phyloP scores from a whole-genome alignment of 2,888 invertebrate species.

The Tupiocoris notatus region DNA sequence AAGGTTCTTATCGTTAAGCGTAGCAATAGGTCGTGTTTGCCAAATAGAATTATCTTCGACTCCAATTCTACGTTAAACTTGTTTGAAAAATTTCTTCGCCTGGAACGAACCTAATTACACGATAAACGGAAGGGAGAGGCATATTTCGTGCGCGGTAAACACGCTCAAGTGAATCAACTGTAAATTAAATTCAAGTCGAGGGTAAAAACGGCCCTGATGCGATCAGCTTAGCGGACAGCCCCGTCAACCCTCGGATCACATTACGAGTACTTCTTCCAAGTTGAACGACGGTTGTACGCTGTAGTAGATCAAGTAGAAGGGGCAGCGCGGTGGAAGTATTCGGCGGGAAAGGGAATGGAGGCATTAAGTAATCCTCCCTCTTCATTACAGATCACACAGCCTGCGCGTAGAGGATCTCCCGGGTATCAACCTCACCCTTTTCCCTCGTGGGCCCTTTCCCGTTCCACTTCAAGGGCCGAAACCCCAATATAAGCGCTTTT shows the following conservation, averaged over 20 bases:
- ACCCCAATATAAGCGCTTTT: slow-evolving; percentile 38
- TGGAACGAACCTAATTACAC: neutral
- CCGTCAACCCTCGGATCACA: slow-evolving; percentile 30
- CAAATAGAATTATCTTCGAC: no score
- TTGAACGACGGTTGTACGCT: neutral
- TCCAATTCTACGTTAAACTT: no score
- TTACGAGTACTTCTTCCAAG: slow-evolving; percentile 3
- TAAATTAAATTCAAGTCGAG: slow-evolving; percentile 34
- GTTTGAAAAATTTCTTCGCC: no score
- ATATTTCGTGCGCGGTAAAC: slow-evolving; percentile 30
- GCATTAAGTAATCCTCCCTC: slow-evolving; percentile 35
- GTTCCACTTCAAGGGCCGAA: slow-evolving; percentile 11
- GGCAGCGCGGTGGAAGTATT: neutral
- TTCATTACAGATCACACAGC: slow-evolving; percentile 35
- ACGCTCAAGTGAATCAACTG: slow-evolving; percentile 35
- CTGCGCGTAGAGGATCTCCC: neutral
- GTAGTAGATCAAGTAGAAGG: no score
- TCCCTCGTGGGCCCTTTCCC: neutral
- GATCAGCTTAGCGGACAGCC: slow-evolving; percentile 29
- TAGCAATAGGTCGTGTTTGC: no score
- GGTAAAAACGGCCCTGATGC: slow-evolving; percentile 20
- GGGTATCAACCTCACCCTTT: neutral
- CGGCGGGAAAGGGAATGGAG: neutral
- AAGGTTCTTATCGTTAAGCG: no score
- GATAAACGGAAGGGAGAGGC: neutral